phyloP scores from a whole-genome alignment of 2,888 invertebrate genomes.

The Hirtodrosophila trivittata region DNA sequence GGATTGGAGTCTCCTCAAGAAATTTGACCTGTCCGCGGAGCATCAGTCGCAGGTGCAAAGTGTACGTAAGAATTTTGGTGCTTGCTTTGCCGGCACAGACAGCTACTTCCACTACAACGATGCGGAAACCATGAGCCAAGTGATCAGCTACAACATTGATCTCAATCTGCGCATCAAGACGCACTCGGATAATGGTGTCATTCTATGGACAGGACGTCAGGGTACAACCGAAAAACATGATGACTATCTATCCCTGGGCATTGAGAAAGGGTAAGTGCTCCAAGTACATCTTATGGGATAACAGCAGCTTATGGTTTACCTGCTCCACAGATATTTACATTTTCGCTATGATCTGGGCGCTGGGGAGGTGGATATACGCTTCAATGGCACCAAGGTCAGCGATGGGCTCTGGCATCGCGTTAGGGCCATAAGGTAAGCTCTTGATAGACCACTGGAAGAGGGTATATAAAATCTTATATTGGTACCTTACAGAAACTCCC shows the following conservation, averaged over 20 bases:
- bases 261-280: constrained; percentile 87
- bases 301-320: neutral
- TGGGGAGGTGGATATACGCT: constrained; percentile 92
- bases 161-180: constrained; percentile 94
- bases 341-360: constrained; percentile 93
- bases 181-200: constrained; percentile 88
- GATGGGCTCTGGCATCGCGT: constrained; percentile 94
- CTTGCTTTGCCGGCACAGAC: constrained; percentile 92
- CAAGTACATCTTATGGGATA: neutral
- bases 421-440: constrained; percentile 89
- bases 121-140: constrained; percentile 92
- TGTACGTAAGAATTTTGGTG: constrained; percentile 84
- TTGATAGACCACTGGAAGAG: neutral
- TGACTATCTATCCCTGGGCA: constrained; percentile 93
- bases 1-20: constrained; percentile 80
- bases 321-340: constrained; percentile 79
- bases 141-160: constrained; percentile 93
- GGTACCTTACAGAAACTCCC: constrained; percentile 88
- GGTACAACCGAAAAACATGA: constrained; percentile 85
- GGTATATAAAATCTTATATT: neutral
- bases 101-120: constrained; percentile 95
- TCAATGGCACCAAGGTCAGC: constrained; percentile 93
- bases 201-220: constrained; percentile 93
- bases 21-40: constrained; percentile 76
- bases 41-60: constrained; percentile 74